phyloP scores from a whole-genome alignment of 1,140 invertebrate species.

The Lepidurus arcticus region DNA sequence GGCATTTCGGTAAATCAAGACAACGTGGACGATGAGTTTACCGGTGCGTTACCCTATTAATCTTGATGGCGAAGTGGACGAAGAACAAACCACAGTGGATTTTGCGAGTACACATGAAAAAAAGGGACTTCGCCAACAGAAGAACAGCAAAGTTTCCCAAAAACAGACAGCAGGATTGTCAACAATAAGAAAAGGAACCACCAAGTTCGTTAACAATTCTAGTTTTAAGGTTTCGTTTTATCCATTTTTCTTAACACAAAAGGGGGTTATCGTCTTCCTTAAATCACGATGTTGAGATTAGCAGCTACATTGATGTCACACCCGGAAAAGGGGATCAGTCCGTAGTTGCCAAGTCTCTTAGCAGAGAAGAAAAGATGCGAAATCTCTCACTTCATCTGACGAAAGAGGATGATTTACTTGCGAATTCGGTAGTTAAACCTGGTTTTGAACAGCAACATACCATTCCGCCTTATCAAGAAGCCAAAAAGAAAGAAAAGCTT shows the following conservation, averaged over 20 bases:
- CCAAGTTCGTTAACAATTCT: background rate
- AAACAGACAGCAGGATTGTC: background rate
- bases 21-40: background rate
- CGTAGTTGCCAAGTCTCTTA: background rate
- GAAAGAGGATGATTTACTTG: constrained; percentile 39
- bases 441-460: constrained; percentile 59
- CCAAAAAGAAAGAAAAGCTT: constrained; percentile 53
- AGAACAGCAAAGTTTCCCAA: background rate
- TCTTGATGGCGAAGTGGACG: background rate
- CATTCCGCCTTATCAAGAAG: constrained; percentile 56
- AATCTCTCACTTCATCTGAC: background rate
- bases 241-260: background rate
- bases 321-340: background rate
- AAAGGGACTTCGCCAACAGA: too few relatives aligned
- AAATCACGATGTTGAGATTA: background rate
- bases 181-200: background rate
- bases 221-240: background rate
- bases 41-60: background rate
- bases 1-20: background rate
- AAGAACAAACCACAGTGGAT: background rate
- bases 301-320: constrained; percentile 20
- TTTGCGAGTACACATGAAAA: too few relatives aligned
- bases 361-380: background rate
- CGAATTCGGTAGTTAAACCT: constrained; percentile 58
- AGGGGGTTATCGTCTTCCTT: background rate